phyloP scores from a whole-genome alignment of 2,113 vertebrate genomes.

The Crotalus horridus region DNA sequence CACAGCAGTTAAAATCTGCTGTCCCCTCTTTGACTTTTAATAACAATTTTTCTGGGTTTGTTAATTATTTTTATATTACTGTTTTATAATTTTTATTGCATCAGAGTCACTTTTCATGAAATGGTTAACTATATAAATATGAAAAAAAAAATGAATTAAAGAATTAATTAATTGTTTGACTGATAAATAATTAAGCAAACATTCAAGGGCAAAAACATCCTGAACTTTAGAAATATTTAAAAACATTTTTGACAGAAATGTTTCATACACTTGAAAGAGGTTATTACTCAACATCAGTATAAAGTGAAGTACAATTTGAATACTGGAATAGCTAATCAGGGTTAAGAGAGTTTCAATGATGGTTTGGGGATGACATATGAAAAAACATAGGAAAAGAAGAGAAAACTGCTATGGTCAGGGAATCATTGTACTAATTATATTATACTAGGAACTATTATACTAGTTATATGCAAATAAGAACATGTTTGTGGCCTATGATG shows the following conservation, averaged over 20 bases:
- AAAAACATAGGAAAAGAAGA: background rate
- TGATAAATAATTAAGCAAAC: background rate
- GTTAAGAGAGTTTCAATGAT: background rate
- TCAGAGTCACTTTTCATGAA: background rate
- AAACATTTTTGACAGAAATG: background rate
- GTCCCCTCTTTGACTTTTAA: background rate
- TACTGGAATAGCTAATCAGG: background rate
- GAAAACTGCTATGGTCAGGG: background rate
- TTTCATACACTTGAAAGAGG: background rate
- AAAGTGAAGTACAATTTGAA: background rate
- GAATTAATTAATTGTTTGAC: background rate
- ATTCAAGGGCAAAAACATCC: background rate
- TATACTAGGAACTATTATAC: background rate
- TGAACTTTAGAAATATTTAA: background rate
- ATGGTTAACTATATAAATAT: background rate
- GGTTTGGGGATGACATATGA: background rate
- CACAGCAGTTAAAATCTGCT: background rate
- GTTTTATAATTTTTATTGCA: background rate
- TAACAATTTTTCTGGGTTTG: background rate
- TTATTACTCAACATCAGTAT: background rate
- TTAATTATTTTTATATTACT: background rate
- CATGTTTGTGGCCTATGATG: background rate
- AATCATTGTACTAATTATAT: background rate
- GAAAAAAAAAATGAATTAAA: background rate
- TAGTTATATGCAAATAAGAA: background rate